phyloP scores from a whole-genome alignment of 2,888 invertebrate genomes.

The Copidosoma aretas region DNA sequence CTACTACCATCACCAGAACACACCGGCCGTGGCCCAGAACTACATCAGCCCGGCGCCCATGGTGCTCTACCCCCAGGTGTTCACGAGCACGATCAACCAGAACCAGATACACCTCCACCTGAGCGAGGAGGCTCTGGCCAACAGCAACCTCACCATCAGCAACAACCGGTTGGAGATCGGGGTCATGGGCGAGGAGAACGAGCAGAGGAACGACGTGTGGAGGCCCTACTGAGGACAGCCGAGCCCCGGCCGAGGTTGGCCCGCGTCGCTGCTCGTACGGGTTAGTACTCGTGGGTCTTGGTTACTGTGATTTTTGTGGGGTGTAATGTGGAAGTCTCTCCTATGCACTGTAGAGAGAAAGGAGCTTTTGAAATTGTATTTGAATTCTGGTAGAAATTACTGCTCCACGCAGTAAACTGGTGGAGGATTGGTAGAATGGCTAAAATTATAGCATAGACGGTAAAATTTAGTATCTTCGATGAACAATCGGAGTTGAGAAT shows the following conservation, averaged over 20 bases:
- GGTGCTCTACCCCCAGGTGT: constrained; percentile 79
- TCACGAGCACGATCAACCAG: constrained; percentile 81
- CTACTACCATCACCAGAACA: constrained; percentile 68
- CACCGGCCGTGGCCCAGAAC: constrained; percentile 66
- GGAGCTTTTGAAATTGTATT: too few species aligned
- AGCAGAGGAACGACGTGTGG: constrained; percentile 72
- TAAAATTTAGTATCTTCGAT: too few species aligned
- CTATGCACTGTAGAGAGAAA: too few species aligned
- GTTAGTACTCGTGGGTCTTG: too few species aligned
- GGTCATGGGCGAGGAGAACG: constrained; percentile 65
- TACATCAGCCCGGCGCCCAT: constrained; percentile 74
- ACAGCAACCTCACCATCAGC: constrained; percentile 63
- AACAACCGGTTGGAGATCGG: constrained; percentile 65
- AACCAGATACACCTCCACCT: constrained; percentile 83
- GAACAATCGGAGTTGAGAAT: too few species aligned
- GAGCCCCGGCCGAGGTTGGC: not conserved
- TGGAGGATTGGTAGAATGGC: too few species aligned
- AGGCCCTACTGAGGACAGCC: constrained; percentile 72
- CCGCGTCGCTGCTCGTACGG: not conserved
- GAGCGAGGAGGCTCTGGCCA: constrained; percentile 59
- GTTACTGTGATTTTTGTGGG: too few species aligned
- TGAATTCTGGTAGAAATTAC: too few species aligned
- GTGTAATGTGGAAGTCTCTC: too few species aligned
- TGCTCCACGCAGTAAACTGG: too few species aligned
- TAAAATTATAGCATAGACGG: too few species aligned